Conservation (phyloP, 1,140 invertebrate species). For the Antheraea pernyi region DNA sequence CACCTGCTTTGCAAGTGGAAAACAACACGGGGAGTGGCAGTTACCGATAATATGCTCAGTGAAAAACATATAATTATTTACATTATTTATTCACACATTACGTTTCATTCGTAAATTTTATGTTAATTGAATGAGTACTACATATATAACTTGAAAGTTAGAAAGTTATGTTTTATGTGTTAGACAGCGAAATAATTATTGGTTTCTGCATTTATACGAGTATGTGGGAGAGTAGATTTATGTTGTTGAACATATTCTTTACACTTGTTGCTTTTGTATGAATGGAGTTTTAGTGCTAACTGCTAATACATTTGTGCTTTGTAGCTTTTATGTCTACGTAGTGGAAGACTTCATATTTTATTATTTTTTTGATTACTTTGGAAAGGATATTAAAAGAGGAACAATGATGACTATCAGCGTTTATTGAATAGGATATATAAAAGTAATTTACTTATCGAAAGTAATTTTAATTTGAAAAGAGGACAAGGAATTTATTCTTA, state of each 20-base stretch:
- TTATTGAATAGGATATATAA: too few species aligned
- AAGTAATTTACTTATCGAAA: too few species aligned
- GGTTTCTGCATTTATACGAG: not conserved
- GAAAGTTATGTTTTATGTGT: not conserved
- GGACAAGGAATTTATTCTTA: too few species aligned
- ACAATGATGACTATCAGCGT: too few species aligned
- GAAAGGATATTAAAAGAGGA: too few species aligned
- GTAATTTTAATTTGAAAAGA: too few species aligned
- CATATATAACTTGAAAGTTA: not conserved
- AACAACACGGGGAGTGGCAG: too few species aligned
- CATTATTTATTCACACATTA: not conserved
- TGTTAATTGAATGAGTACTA: not conserved
- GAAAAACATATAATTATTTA: slow-evolving; percentile 1
- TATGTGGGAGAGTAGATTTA: not conserved
- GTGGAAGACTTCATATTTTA: too few species aligned
- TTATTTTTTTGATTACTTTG: too few species aligned
- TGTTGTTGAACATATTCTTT: not conserved
- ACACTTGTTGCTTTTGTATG: not conserved
- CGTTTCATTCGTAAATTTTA: not conserved
- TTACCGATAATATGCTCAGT: not conserved
- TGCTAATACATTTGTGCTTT: too few species aligned
- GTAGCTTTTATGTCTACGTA: too few species aligned
- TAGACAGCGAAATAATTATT: not conserved
- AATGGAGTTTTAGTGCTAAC: not conserved
- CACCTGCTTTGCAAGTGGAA: too few species aligned